A percentile compares a stretch with the other conserved stretches of the same genome.
Evolutionary conservation across 2,888 invertebrate genomes (phyloP).

Genomic region (Heliconius ethilla): DNA sequence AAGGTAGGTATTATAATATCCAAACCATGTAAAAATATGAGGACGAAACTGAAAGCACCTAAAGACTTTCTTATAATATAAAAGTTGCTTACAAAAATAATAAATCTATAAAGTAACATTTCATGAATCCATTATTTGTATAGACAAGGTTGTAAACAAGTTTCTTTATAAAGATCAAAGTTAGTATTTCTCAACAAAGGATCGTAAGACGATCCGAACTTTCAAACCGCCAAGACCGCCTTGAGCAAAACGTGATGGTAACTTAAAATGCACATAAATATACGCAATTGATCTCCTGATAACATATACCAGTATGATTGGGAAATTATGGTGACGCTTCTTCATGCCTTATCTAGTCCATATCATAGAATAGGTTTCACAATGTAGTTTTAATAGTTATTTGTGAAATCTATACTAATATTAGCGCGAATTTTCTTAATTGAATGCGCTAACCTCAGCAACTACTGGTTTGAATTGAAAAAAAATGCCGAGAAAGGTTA

Average conservation of each 20-base stretch:
- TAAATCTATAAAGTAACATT: constrained; percentile 19
- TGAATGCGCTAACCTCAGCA: no score
- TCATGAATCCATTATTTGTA: constrained; percentile 4
- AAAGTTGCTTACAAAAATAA: constrained; percentile 2
- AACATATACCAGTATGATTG: constrained; percentile 1
- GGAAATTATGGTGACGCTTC: neutral
- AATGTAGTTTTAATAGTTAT: no score
- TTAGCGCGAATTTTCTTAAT: no score
- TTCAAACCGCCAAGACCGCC: constrained; percentile 20
- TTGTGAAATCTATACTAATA: no score
- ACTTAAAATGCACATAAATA: constrained; percentile 22
- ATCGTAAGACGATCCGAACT: constrained; percentile 25
- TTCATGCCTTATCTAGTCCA: neutral
- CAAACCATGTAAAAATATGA: neutral
- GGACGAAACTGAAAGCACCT: neutral
- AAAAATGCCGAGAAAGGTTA: no score
- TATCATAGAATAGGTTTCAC: no score
- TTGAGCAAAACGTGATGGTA: constrained; percentile 16
- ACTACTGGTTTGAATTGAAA: no score
- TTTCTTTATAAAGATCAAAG: constrained; percentile 27
- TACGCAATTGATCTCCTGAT: constrained; percentile 19
- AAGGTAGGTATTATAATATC: neutral
- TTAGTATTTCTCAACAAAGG: constrained; percentile 28
- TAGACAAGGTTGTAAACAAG: constrained; percentile 18
- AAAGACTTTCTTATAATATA: neutral